Evolutionary conservation across 2,113 vertebrate genomes (phyloP), one percentile per base, ranked within the genome.

Genomic region (Ifrita kowaldi): DNA sequence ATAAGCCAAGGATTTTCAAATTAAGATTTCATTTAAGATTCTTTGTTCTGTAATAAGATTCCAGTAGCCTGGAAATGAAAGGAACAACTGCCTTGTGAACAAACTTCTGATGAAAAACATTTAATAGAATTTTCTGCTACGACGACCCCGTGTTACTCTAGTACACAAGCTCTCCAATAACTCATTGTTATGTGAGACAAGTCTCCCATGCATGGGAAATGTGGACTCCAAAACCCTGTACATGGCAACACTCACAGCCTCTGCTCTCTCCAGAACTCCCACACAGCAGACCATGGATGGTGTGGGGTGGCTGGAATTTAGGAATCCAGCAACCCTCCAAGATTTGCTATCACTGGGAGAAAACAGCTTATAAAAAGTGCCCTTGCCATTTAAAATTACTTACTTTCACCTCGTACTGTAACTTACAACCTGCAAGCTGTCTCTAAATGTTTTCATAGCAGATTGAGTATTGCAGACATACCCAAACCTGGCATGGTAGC

Each of bases 21-120:
- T 91, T 90, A 91, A 96, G 84, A 95, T 93, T 91, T 86, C 63
- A 85, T 86, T 94, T 87, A 63, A 85, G 68, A 93, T 96, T 84
- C 69, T 82, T 68, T 87, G 44, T 63, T 89, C 90, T 87, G 44
- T 71, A 93, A 74, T 71, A 91, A 87, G 47, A 82, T 80, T 83
- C 50, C 6, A 8, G 56, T 39, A 82, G 37, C 28, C 50, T 90
- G 49, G 68, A 76, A 95, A 91, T 41, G 35, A 95, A 91, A 87
- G 32, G 59, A 86, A 74, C 64, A 47, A 65, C 59, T 47, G 65
- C 46, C 53, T 7, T 44, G 42, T 50, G 55, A 89, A 86, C 22
- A 81, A 88, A 67, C 33, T 59, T 74, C 42, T 32, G 47, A 88
- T 27, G 35, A 63, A 74, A 81, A 84, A 47, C 82, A 84, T 44